These are phyloP conservation scores for Gavialis gangeticus DNA, from an alignment of 2,113 vertebrate species.

Conservation along the genomic window DNA sequence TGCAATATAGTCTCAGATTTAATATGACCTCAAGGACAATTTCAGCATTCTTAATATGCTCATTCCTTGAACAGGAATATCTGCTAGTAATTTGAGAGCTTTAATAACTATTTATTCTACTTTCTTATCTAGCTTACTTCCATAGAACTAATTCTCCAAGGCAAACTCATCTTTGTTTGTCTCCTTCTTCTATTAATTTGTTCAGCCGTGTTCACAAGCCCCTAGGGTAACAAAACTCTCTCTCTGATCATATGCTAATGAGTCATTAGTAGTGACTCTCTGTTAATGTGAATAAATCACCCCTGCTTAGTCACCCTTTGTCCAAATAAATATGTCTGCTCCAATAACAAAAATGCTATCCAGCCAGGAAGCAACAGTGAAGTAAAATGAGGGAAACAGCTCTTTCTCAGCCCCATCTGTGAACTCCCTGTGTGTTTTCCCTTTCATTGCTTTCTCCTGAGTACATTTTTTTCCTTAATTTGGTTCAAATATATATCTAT, in stretches of 20 bases:
- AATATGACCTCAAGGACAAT: not conserved
- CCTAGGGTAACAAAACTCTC: slow-evolving; percentile 19
- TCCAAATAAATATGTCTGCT: slow-evolving; percentile 44
- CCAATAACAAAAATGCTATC: slow-evolving; percentile 29
- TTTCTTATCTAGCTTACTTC: slow-evolving; percentile 19
- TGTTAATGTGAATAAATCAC: slow-evolving; percentile 57
- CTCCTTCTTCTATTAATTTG: not conserved
- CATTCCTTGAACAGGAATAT: not conserved
- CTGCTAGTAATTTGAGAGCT: not conserved
- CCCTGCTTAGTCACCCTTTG: slow-evolving; percentile 53
- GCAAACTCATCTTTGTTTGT: not conserved
- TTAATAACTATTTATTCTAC: not conserved
- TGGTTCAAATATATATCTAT: not conserved
- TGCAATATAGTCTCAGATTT: not conserved
- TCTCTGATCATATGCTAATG: slow-evolving; percentile 62
- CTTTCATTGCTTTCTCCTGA: not conserved
- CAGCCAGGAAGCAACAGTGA: not conserved
- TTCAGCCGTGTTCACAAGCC: not conserved
- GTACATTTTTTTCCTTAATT: not conserved
- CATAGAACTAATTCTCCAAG: not conserved
- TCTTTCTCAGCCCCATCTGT: not conserved
- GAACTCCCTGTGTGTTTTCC: not conserved
- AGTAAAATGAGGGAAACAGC: slow-evolving; percentile 32
- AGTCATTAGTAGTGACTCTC: slow-evolving; percentile 53
- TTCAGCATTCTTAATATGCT: not conserved